phyloP scores from a whole-genome alignment of 2,113 vertebrate species.

The Austrofundulus limnaeus region DNA sequence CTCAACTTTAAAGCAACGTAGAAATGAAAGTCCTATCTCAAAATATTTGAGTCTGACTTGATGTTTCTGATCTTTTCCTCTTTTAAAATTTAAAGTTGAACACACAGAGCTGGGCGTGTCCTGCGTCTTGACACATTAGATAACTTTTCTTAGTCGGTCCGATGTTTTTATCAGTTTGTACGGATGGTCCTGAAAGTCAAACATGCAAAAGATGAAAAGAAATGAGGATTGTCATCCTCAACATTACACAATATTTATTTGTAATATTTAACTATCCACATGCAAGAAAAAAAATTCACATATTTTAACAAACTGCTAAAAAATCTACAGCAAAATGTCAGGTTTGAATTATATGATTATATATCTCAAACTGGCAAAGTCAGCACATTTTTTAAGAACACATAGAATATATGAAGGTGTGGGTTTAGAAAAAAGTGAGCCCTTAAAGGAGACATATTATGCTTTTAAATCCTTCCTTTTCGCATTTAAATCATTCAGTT shows the following conservation, averaged over 20 bases:
- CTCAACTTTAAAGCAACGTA: too few species aligned
- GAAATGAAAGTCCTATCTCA: too few species aligned
- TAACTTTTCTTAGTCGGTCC: slow-evolving; percentile 11
- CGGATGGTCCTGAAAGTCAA: slow-evolving; percentile 5
- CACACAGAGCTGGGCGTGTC: slow-evolving; percentile 2
- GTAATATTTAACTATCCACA: too few species aligned
- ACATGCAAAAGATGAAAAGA: slow-evolving; percentile 10
- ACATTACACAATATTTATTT: background rate
- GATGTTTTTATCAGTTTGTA: slow-evolving; percentile 2
- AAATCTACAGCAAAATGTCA: too few species aligned
- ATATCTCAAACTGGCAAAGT: too few species aligned
- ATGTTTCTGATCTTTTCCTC: slow-evolving; percentile 1
- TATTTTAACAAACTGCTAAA: too few species aligned
- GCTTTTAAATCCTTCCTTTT: too few species aligned
- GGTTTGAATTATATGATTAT: too few species aligned
- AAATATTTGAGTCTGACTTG: too few species aligned
- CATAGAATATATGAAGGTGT: background rate
- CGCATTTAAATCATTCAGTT: too few species aligned
- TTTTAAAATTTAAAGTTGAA: slow-evolving; percentile 1
- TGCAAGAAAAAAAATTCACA: background rate
- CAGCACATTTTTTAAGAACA: background rate
- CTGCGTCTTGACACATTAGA: slow-evolving; percentile 33
- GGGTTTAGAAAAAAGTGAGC: background rate
- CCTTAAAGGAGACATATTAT: too few species aligned
- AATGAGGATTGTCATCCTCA: background rate